phyloP scores from a whole-genome alignment of 2,888 invertebrate genomes.

The Perdita meconis region DNA sequence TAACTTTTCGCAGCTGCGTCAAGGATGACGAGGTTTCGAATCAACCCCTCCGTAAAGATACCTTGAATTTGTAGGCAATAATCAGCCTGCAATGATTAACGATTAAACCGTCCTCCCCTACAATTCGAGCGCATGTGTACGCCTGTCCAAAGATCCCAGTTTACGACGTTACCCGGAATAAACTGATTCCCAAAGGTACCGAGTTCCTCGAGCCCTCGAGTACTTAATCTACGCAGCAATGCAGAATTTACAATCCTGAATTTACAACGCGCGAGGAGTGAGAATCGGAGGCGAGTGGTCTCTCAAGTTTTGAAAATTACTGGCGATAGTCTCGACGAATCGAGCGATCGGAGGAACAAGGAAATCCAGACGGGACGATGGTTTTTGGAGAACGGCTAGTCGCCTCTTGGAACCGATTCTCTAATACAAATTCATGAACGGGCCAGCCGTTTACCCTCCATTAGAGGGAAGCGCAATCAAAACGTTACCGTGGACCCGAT shows the following conservation, averaged over 20 bases:
- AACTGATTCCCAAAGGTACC: not conserved
- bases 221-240: too few species aligned
- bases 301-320: not conserved
- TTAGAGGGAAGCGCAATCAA: slow-evolving; percentile 82
- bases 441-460: slow-evolving; percentile 79
- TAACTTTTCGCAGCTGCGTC: not conserved
- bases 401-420: slow-evolving; percentile 75
- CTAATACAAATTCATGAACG: slow-evolving; percentile 84
- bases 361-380: slow-evolving; percentile 19
- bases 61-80: slow-evolving; percentile 33
- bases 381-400: slow-evolving; percentile 52
- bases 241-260: too few species aligned
- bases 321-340: slow-evolving; percentile 7
- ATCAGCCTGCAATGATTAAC: not conserved
- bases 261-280: too few species aligned
- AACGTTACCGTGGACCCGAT: slow-evolving; percentile 67
- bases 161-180: slow-evolving; percentile 6
- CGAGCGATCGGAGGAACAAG: not conserved
- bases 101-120: not conserved
- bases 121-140: not conserved
- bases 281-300: not conserved
- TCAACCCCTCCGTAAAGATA: not conserved
- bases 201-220: not conserved
- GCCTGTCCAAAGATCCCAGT: slow-evolving; percentile 1
- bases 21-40: not conserved